phyloP scores from a whole-genome alignment of 2,888 invertebrate species.

The Aplocera efformata region DNA sequence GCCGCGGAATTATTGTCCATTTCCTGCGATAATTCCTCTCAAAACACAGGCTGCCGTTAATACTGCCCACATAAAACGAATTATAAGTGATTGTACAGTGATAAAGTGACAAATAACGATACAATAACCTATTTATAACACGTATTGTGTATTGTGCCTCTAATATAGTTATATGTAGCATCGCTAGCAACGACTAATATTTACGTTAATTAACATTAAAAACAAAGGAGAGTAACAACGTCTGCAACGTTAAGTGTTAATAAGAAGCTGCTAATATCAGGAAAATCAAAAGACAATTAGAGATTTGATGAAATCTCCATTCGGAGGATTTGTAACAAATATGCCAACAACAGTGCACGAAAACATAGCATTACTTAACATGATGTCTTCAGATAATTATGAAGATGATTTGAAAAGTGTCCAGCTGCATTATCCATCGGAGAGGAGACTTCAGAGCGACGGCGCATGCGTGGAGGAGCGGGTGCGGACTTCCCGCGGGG shows the following conservation, averaged over 20 bases:
- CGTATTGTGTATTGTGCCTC: constrained; percentile 42
- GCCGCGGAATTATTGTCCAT: constrained; percentile 67
- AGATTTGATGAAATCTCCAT: constrained; percentile 37
- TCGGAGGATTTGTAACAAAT: constrained; percentile 36
- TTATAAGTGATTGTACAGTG: constrained; percentile 47
- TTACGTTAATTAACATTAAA: constrained; percentile 50
- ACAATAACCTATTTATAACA: constrained; percentile 36
- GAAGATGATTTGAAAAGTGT: constrained; percentile 96
- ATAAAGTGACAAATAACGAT: constrained; percentile 48
- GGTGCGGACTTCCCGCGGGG: constrained; percentile 95
- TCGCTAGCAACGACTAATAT: constrained; percentile 48
- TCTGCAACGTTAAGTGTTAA: constrained; percentile 19
- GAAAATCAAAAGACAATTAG: constrained; percentile 23
- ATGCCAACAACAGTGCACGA: constrained; percentile 72
- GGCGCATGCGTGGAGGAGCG: constrained; percentile 83
- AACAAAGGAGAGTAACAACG: constrained; percentile 27
- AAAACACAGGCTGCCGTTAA: constrained; percentile 47
- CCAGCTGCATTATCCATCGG: constrained; percentile 91
- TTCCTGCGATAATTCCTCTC: constrained; percentile 56
- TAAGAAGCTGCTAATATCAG: constrained; percentile 27
- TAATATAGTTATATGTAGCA: constrained; percentile 46
- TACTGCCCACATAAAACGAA: constrained; percentile 45
- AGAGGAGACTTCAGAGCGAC: constrained; percentile 79
- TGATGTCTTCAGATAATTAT: constrained; percentile 87
- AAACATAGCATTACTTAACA: constrained; percentile 82